Conservation (phyloP, 2,888 invertebrate genomes). For the Meteorus colon region DNA sequence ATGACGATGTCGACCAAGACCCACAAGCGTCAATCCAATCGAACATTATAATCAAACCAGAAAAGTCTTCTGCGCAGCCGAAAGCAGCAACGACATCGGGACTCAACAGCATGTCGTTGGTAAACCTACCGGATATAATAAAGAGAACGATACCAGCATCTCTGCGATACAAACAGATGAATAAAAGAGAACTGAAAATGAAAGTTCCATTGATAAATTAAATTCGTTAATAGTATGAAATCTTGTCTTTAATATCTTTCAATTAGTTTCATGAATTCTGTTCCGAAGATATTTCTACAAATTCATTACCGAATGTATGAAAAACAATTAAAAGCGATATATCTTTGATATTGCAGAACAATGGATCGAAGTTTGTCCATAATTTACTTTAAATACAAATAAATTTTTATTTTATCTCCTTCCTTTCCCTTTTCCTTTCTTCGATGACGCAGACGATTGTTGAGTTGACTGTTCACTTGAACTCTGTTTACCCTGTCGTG, state of each 20-base stretch:
- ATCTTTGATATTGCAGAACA: conserved; percentile 10
- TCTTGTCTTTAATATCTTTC: background rate
- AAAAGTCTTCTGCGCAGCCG: background rate
- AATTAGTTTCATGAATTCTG: background rate
- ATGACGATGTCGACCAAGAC: background rate
- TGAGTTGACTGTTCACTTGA: conserved; percentile 68
- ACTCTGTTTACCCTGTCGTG: conserved; percentile 78
- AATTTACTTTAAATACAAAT: background rate
- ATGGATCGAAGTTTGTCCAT: background rate
- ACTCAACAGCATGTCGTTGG: background rate
- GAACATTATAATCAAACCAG: background rate
- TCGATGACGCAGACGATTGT: conserved; percentile 63
- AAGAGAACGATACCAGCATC: conserved; percentile 14
- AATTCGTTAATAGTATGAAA: background rate
- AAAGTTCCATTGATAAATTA: background rate
- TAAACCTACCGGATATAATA: conserved; percentile 40
- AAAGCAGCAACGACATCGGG: background rate
- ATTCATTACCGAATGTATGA: background rate
- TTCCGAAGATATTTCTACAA: background rate
- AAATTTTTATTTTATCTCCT: conserved; percentile 62
- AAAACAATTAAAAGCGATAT: background rate
- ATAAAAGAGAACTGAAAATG: background rate
- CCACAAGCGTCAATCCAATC: background rate
- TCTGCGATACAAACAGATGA: background rate
- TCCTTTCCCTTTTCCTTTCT: conserved; percentile 74